These are phyloP conservation scores for Pseudomugil gertrudae DNA, from an alignment of 2,797 vertebrate genomes.

Conservation along the genomic window DNA sequence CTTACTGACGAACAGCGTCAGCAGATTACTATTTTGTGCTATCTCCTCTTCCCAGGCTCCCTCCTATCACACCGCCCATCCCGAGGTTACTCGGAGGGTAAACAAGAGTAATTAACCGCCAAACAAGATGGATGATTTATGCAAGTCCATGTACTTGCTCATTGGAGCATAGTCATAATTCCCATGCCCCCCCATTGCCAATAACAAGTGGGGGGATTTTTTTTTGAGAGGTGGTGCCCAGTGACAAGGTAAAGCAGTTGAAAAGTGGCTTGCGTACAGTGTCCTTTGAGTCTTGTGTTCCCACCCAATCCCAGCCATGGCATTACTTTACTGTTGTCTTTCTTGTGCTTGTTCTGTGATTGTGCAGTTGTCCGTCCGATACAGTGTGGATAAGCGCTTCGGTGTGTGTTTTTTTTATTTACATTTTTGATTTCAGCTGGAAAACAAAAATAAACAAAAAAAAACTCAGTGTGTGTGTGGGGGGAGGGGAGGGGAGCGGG, in stretches of 20 bases:
- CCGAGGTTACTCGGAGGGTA: constrained; percentile 79
- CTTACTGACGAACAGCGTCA: constrained; percentile 73
- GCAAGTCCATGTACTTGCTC: constrained; percentile 74
- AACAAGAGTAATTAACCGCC: constrained; percentile 82
- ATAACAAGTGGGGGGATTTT: constrained; percentile 61
- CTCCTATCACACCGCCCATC: constrained; percentile 73
- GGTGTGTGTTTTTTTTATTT: constrained; percentile 51
- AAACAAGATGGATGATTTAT: constrained; percentile 82
- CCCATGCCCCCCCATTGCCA: constrained; percentile 43
- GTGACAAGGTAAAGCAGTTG: constrained; percentile 57
- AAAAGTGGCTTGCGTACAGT: constrained; percentile 36
- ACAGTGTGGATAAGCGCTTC: constrained; percentile 61
- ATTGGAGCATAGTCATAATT: constrained; percentile 78
- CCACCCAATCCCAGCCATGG: constrained; percentile 31
- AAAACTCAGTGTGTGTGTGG: no score
- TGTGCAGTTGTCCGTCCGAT: constrained; percentile 66
- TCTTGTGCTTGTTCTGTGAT: constrained; percentile 69
- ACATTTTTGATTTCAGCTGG: constrained; percentile 14
- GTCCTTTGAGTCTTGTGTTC: constrained; percentile 59
- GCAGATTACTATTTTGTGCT: constrained; percentile 79
- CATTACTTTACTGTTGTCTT: constrained; percentile 71
- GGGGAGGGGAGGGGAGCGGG: no score
- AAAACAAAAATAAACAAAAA: constrained; percentile 22
- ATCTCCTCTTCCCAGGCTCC: constrained; percentile 74
- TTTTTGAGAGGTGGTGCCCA: constrained; percentile 57